Evolutionary conservation across 2,888 invertebrate species (phyloP), one percentile per base, ranked within the genome.

Genomic region (Caenorhabditis sp.): DNA sequence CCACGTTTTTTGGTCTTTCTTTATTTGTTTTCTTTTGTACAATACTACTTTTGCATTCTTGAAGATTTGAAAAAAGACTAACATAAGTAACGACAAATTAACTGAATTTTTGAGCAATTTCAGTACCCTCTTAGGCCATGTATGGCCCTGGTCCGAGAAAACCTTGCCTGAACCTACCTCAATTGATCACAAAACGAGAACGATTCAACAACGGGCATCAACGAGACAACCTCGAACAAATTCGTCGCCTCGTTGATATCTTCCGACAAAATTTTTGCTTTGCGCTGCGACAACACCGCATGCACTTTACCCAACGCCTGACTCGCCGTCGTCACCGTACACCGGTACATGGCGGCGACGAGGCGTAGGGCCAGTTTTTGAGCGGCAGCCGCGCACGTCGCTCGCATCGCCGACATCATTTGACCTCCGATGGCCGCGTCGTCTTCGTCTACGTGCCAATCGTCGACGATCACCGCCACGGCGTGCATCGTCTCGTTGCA

Each of bases 401-500:
- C 94, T 87, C 94, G 95, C 43, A 93, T 92, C 6, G 93, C 92
- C n/a, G 94, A 94, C 91, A 96, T 93, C 69, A 96, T 92, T 90
- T 95, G 95, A 67, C 95, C 95, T 5, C 69, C 76, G 6, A 79
- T 69, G 1, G 78, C 78, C 10, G 71, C 61, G 58, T 82, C 82
- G 24, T 76, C 58, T 36, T 74, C 82, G 58, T 81, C 81, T 14
- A 83, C 65, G 17, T 90, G 90, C 93, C 95, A 97, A 80, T 93
- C 93, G 83, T 94, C 93, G 1, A 97, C 91, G 63, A 93, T 90
- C 89, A 97, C 95, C 21, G 93, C 94, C 0, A 97, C 95, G 1
- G 97, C 97, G 90, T 93, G 93, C 92, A 99, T 92, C 1, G 96
- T 95, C 88, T 99, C 99, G 84, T 96, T 95, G 89, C 97, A 99